Evolutionary conservation across 2,797 vertebrate species (phyloP).

Genomic region (Pseudochirops cupreus): DNA sequence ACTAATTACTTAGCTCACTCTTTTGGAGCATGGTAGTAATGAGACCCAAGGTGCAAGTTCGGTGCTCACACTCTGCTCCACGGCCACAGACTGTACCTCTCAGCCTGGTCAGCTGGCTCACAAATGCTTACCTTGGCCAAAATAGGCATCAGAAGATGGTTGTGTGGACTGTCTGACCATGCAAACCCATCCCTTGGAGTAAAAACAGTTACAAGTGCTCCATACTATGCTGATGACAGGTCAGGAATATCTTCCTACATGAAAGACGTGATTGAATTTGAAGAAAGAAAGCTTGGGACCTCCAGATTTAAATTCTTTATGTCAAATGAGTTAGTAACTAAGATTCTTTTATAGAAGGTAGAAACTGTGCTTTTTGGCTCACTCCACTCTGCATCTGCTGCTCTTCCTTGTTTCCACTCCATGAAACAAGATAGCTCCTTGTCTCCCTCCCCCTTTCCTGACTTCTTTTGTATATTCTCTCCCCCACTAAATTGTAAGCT

Average conservation of each 20-base stretch:
- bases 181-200: neutral
- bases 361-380: neutral
- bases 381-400: neutral
- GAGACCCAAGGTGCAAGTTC: neutral
- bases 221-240: neutral
- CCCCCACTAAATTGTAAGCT: neutral
- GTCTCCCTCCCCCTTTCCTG: neutral
- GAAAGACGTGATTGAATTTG: neutral
- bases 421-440: neutral
- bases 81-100: neutral
- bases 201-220: neutral
- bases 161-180: neutral
- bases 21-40: neutral
- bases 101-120: neutral
- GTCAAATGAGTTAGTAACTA: neutral
- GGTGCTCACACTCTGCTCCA: neutral
- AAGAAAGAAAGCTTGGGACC: neutral
- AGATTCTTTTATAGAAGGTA: neutral
- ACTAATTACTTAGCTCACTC: neutral
- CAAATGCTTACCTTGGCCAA: neutral
- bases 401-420: neutral
- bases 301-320: neutral
- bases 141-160: neutral
- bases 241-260: neutral
- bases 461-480: neutral